phyloP scores from a whole-genome alignment of 2,113 vertebrate genomes.

The Vanacampus margaritifer region DNA sequence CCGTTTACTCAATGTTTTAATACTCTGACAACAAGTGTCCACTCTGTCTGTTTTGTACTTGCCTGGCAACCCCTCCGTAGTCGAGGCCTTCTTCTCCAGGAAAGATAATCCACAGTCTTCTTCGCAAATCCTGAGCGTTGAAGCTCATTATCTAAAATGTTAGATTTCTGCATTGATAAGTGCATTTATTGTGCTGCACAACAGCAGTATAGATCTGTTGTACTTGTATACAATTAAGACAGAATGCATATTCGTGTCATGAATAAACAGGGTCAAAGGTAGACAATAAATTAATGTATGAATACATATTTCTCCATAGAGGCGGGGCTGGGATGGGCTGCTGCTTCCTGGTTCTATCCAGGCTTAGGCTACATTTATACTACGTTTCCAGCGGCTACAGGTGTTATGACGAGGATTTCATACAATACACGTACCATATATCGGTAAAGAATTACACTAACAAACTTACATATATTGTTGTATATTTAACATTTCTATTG shows the following conservation, averaged over 20 bases:
- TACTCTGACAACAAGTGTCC: background rate
- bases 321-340: background rate
- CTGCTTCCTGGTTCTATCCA: background rate
- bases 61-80: constrained; percentile 96
- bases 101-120: constrained; percentile 96
- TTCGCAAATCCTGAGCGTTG: constrained; percentile 89
- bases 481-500: background rate
- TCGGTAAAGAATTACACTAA: background rate
- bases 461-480: background rate
- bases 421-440: background rate
- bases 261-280: background rate
- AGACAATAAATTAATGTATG: background rate
- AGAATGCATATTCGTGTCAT: background rate
- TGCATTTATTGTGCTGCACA: background rate
- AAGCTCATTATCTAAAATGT: constrained; percentile 91
- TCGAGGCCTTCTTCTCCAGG: constrained; percentile 98
- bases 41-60: constrained; percentile 1
- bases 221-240: background rate
- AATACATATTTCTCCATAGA: background rate
- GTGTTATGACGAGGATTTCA: background rate
- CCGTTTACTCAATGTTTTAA: background rate
- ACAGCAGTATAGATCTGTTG: background rate
- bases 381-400: background rate
- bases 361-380: background rate
- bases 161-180: background rate